Evolutionary conservation across 2,888 invertebrate genomes (phyloP).

Genomic region (Biston betularia): DNA sequence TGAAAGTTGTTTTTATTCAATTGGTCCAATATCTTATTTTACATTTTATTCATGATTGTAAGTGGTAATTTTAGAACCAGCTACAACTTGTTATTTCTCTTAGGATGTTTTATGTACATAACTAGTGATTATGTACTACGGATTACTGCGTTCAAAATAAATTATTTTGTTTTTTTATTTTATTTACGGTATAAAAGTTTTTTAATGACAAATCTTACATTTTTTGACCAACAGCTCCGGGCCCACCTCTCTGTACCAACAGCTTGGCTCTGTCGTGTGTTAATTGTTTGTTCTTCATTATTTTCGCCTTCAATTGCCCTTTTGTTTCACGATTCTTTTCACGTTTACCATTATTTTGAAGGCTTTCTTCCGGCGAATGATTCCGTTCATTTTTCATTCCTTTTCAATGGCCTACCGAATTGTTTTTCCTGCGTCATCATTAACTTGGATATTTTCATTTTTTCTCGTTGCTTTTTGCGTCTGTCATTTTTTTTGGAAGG

Average conservation of each 20-base stretch:
- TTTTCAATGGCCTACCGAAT: constrained; percentile 74
- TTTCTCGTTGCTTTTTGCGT: constrained; percentile 32
- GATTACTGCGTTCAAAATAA: too few species aligned
- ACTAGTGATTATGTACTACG: too few species aligned
- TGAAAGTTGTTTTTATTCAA: too few species aligned
- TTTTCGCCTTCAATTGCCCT: constrained; percentile 85
- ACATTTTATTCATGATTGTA: too few species aligned
- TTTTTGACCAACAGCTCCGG: constrained; percentile 40
- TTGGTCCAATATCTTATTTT: too few species aligned
- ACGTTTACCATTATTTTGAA: constrained; percentile 75
- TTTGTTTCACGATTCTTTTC: constrained; percentile 80
- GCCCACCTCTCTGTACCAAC: constrained; percentile 42
- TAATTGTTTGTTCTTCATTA: constrained; percentile 86
- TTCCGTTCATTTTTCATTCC: constrained; percentile 79
- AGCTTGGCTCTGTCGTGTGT: constrained; percentile 69
- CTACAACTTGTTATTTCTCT: too few species aligned
- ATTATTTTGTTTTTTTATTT: too few species aligned
- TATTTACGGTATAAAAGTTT: too few species aligned
- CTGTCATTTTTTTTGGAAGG: constrained; percentile 36
- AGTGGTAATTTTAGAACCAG: too few species aligned
- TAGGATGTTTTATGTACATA: too few species aligned
- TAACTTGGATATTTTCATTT: constrained; percentile 66
- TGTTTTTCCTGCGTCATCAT: constrained; percentile 80
- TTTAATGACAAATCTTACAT: neutral
- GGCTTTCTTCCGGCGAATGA: constrained; percentile 76